A percentile compares a stretch with the other conserved stretches of the same genome.
Conservation (phyloP, 1,140 invertebrate genomes). For the Leptoteleia sp. region DNA sequence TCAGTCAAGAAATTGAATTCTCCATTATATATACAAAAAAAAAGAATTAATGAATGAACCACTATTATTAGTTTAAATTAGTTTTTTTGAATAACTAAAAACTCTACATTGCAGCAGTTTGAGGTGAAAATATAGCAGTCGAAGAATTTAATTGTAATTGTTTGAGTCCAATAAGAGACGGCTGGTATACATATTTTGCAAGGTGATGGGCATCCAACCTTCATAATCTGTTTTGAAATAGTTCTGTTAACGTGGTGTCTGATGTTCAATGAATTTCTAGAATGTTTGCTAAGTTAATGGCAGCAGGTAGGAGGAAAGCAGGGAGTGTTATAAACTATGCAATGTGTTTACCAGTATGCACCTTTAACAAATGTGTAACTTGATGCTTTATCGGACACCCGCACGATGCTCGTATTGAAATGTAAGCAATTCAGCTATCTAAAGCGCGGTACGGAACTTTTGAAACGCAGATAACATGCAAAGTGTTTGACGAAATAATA, state of each 20-base stretch:
- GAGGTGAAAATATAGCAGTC: too few relatives aligned
- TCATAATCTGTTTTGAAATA: slow-evolving; percentile 38
- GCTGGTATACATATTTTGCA: not conserved
- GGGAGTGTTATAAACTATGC: slow-evolving; percentile 46
- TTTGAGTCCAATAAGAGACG: slow-evolving; percentile 6
- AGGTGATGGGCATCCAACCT: slow-evolving; percentile 5
- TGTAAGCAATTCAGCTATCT: slow-evolving; percentile 48
- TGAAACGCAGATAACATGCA: slow-evolving; percentile 31
- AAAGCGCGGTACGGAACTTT: slow-evolving; percentile 25
- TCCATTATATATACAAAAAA: too few relatives aligned
- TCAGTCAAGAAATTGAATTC: too few relatives aligned
- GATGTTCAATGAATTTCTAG: slow-evolving; percentile 41
- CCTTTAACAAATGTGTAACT: slow-evolving; percentile 35
- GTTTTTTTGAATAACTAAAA: too few relatives aligned
- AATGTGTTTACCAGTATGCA: slow-evolving; percentile 25
- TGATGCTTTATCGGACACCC: slow-evolving; percentile 33
- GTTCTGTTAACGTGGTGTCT: slow-evolving; percentile 29
- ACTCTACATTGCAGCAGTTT: too few relatives aligned
- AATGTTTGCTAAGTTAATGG: slow-evolving; percentile 37
- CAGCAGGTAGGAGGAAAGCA: slow-evolving; percentile 3
- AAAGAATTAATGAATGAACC: too few relatives aligned
- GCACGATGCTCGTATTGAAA: slow-evolving; percentile 34
- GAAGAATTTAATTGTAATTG: too few relatives aligned
- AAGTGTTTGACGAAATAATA: slow-evolving; percentile 30
- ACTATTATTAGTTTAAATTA: too few relatives aligned